A percentile compares a stretch with the other conserved stretches of the same genome.
Conservation (phyloP, 2,113 vertebrate species). For the Chamaea fasciata region DNA sequence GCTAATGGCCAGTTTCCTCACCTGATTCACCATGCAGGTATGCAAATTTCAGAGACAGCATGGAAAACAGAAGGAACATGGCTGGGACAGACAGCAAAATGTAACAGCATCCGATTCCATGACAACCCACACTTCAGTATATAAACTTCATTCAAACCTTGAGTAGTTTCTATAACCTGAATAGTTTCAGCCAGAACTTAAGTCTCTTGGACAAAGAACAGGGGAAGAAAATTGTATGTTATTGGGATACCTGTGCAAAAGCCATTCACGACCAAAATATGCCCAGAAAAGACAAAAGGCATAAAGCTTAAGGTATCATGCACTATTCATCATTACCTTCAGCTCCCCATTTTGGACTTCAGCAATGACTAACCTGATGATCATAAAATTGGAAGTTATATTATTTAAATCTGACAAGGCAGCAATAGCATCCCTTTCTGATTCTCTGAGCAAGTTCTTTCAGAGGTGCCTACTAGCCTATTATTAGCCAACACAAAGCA, state of each 20-base stretch:
- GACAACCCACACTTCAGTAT: background rate
- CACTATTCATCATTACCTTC: background rate
- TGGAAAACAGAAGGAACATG: fast-evolving
- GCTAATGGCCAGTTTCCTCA: background rate
- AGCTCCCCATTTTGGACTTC: background rate
- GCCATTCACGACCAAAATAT: background rate
- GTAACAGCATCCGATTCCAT: background rate
- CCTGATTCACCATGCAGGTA: background rate
- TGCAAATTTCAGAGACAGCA: background rate
- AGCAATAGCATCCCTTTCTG: background rate
- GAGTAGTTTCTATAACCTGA: background rate
- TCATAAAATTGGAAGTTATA: background rate
- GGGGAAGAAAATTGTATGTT: fast-evolving
- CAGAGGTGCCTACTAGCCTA: background rate
- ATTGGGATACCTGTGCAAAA: background rate
- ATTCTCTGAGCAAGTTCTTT: background rate
- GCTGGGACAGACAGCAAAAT: background rate
- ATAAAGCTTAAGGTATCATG: background rate
- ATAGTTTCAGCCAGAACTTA: background rate
- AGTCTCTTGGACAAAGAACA: background rate
- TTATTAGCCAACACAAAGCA: background rate
- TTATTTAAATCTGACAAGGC: background rate
- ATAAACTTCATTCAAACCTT: background rate
- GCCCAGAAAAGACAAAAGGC: background rate
- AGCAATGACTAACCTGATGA: background rate